phyloP scores from a whole-genome alignment of 2,888 invertebrate genomes.

The Biston stratarius region DNA sequence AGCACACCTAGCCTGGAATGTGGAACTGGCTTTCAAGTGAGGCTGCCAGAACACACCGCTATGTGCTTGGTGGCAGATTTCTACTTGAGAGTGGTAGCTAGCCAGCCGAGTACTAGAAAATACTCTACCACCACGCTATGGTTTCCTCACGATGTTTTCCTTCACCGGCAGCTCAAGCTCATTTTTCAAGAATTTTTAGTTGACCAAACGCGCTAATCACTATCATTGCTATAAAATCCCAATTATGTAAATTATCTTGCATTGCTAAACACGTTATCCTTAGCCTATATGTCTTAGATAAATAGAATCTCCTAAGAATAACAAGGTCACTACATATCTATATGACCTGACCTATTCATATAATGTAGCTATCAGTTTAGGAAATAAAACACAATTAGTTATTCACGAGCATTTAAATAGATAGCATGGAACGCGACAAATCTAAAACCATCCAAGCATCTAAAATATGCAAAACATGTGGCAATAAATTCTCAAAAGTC shows the following conservation, averaged over 20 bases:
- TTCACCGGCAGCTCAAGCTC: too few relatives aligned
- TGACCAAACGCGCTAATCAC: too few relatives aligned
- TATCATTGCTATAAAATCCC: too few relatives aligned
- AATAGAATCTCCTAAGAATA: neutral
- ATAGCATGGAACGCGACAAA: neutral
- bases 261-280: neutral
- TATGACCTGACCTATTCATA: constrained; percentile 6
- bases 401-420: neutral
- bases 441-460: neutral
- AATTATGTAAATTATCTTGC: neutral
- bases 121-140: too few relatives aligned
- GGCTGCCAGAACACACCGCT: too few relatives aligned
- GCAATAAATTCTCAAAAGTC: constrained; percentile 1
- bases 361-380: neutral
- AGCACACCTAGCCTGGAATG: too few relatives aligned
- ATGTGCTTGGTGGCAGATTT: too few relatives aligned
- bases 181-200: too few relatives aligned
- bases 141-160: too few relatives aligned
- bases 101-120: too few relatives aligned
- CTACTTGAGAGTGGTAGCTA: too few relatives aligned
- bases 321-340: neutral
- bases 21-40: too few relatives aligned
- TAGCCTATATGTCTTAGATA: neutral
- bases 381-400: neutral
- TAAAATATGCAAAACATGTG: constrained; percentile 7